Conservation (phyloP, 2,888 invertebrate species). For the Uropetala carovei region DNA sequence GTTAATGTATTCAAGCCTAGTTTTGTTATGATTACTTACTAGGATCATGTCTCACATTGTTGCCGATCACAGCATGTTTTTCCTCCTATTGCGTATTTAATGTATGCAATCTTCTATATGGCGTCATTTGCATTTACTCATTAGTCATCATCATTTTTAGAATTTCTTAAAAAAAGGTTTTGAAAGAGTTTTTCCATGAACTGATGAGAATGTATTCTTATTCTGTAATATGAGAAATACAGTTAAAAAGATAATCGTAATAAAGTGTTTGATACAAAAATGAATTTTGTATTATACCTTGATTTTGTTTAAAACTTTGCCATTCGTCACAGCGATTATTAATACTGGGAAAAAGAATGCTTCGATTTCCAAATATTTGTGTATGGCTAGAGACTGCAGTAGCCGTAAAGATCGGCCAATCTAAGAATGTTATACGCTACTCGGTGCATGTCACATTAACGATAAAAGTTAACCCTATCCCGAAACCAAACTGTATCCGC, state of each 20-base stretch:
- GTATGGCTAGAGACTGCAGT: no score
- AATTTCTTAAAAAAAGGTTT: constrained; percentile 36
- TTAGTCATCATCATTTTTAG: constrained; percentile 62
- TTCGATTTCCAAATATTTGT: no score
- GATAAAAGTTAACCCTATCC: no score
- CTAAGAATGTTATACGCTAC: no score
- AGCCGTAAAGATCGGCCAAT: no score
- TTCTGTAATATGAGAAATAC: constrained; percentile 46
- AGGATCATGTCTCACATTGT: constrained; percentile 25
- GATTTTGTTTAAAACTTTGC: not conserved
- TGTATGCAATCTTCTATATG: constrained; percentile 2
- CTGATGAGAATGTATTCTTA: constrained; percentile 49
- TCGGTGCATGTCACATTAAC: no score
- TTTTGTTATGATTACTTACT: no score
- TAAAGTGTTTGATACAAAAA: constrained; percentile 53
- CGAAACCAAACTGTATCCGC: no score
- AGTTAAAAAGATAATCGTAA: constrained; percentile 43
- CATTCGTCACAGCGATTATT: no score
- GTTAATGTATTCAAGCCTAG: not conserved
- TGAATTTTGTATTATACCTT: not conserved
- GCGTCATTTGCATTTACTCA: constrained; percentile 57
- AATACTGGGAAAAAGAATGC: no score
- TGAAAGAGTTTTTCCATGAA: constrained; percentile 43
- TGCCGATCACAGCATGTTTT: constrained; percentile 23
- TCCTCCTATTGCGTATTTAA: not conserved